phyloP scores from a whole-genome alignment of 2,797 vertebrate genomes.

The Lacerta viridis region DNA sequence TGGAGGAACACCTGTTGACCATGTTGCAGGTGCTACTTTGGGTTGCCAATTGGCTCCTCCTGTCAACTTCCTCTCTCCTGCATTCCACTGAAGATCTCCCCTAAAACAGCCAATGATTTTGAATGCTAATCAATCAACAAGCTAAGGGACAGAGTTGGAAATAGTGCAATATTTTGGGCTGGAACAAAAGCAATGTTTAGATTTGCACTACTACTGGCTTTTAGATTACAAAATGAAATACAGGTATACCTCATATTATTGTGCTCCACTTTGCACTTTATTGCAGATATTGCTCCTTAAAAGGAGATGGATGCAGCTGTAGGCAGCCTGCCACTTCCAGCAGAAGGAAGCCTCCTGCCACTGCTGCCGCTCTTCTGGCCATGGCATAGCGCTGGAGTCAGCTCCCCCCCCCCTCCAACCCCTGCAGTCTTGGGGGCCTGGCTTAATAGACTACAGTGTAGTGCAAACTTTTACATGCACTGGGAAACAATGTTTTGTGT shows the following conservation, averaged over 20 bases:
- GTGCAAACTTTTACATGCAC: no score
- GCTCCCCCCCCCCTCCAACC: no score
- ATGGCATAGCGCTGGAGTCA: no score
- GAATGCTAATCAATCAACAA: constrained; percentile 24
- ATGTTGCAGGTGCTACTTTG: constrained; percentile 93
- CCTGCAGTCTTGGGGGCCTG: no score
- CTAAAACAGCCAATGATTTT: constrained; percentile 62
- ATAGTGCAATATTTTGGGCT: not conserved
- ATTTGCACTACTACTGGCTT: not conserved
- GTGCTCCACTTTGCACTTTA: not conserved
- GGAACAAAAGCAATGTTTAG: not conserved
- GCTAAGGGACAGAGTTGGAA: not conserved
- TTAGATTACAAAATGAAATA: not conserved
- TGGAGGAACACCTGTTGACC: constrained; percentile 86
- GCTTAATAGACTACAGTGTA: no score
- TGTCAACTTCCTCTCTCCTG: constrained; percentile 94
- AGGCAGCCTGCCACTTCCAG: no score
- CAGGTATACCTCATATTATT: not conserved
- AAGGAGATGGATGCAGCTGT: no score
- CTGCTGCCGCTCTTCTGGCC: no score
- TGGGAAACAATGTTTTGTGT: no score
- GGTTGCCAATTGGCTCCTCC: constrained; percentile 98
- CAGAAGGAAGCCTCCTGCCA: no score
- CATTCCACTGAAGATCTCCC: constrained; percentile 93
- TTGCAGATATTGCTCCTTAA: no score